Percentiles rank a stretch among this genome's conserved stretches.
These are phyloP conservation scores for Patella pellucida DNA, from an alignment of 2,888 invertebrate species.

Conservation along the genomic window DNA sequence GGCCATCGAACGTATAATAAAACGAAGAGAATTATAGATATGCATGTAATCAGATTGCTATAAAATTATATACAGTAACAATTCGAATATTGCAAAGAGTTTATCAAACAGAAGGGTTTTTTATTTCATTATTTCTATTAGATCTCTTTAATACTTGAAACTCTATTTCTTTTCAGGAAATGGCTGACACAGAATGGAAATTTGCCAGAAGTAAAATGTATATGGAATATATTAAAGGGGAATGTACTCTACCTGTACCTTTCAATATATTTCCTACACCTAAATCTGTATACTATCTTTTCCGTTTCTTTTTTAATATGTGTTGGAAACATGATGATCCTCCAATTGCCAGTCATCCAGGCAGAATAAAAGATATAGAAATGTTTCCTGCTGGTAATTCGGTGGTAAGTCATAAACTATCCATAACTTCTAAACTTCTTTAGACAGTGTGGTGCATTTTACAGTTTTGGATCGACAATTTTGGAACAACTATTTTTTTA, in stretches of 20 bases:
- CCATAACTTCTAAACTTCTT: too few species aligned
- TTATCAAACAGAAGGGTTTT: too few species aligned
- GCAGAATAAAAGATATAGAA: slow-evolving; percentile 55
- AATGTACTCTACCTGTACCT: slow-evolving; percentile 74
- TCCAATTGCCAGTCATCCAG: slow-evolving; percentile 44
- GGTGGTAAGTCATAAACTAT: slow-evolving; percentile 11
- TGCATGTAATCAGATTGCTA: too few species aligned
- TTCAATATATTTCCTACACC: slow-evolving; percentile 65
- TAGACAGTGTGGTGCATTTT: too few species aligned
- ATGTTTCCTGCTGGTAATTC: slow-evolving; percentile 40
- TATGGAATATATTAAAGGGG: slow-evolving; percentile 73
- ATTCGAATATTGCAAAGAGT: too few species aligned
- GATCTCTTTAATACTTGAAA: not conserved
- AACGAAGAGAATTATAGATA: too few species aligned
- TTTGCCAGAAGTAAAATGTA: slow-evolving; percentile 68
- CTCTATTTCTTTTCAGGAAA: slow-evolving; percentile 46
- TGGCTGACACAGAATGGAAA: slow-evolving; percentile 70
- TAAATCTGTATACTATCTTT: slow-evolving; percentile 34
- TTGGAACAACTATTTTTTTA: too few species aligned
- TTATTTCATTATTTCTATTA: too few species aligned
- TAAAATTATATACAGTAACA: too few species aligned
- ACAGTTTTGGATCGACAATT: too few species aligned
- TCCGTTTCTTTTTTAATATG: slow-evolving; percentile 24
- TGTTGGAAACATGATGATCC: slow-evolving; percentile 29
- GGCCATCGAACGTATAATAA: too few species aligned